Conservation (phyloP, 2,888 invertebrate species). For the Margaritifera margaritifera region DNA sequence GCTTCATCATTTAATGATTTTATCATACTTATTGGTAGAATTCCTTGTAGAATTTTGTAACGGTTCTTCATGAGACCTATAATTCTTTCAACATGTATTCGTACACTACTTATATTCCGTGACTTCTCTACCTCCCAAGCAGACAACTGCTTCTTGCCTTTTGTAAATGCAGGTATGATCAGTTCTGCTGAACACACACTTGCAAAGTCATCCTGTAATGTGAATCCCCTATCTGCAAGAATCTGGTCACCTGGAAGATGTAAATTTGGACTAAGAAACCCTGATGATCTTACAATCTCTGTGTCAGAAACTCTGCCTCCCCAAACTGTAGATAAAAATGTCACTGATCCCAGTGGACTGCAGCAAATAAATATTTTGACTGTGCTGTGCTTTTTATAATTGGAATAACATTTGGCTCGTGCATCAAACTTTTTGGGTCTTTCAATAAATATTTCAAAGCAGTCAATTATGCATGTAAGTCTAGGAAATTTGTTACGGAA, state of each 20-base stretch:
- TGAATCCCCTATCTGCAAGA: conserved; percentile 41
- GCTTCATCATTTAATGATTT: conserved; percentile 20
- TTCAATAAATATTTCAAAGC: no score
- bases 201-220: conserved; percentile 39
- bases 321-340: conserved; percentile 33
- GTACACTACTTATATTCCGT: conserved; percentile 21
- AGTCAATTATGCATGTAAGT: no score
- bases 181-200: conserved; percentile 28
- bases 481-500: no score
- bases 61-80: conserved; percentile 39
- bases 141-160: conserved; percentile 32
- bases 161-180: conserved; percentile 33
- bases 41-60: conserved; percentile 31
- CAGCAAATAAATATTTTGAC: no score
- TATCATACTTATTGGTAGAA: conserved; percentile 21
- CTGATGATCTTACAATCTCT: conserved; percentile 27
- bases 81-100: conserved; percentile 40
- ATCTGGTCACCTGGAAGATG: conserved; percentile 39
- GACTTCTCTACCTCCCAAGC: conserved; percentile 36
- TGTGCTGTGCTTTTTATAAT: no score
- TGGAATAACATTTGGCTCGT: no score
- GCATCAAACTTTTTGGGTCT: no score
- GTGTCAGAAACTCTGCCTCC: conserved; percentile 40
- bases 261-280: conserved; percentile 23
- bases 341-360: conserved; percentile 8